Evolutionary conservation across 2,797 vertebrate species (phyloP).

Genomic region (Enteromius thamalakanensis): DNA sequence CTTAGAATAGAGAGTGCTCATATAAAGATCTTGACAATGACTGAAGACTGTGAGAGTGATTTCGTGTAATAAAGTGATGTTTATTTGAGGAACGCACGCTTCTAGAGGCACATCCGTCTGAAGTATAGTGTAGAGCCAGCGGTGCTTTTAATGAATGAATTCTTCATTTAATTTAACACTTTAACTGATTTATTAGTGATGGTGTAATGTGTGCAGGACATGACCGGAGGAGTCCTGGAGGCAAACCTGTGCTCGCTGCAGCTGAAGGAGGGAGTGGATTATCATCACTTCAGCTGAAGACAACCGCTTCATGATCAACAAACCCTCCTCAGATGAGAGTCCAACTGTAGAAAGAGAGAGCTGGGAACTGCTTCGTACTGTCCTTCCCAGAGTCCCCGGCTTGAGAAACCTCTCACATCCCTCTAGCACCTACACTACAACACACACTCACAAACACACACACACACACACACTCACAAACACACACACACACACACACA

Average conservation of each 20-base stretch:
- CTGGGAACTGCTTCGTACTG: slow-evolving; percentile 24
- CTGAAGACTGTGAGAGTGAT: no score
- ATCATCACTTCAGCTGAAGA: slow-evolving; percentile 39
- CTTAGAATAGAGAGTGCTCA: no score
- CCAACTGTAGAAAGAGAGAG: not conserved
- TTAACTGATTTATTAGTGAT: not conserved
- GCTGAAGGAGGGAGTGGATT: slow-evolving; percentile 16
- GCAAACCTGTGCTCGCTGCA: slow-evolving; percentile 8
- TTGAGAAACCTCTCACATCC: slow-evolving; percentile 19
- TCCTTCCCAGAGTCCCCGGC: slow-evolving; percentile 12
- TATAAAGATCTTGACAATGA: no score
- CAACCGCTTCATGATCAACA: no score
- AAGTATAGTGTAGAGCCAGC: no score
- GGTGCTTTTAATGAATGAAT: no score
- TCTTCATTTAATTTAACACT: no score
- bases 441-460: slow-evolving; percentile 8
- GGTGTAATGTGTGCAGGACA: slow-evolving; percentile 1
- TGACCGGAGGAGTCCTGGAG: slow-evolving; percentile 39
- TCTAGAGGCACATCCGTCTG: no score
- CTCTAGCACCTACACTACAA: slow-evolving; percentile 1
- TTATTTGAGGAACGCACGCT: no score
- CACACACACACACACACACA: no score
- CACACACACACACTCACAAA: not conserved
- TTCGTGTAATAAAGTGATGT: no score
- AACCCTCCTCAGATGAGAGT: not conserved